Base-by-base conservation (phyloP, 2,888 invertebrate genomes). In the Adelognathus sp. region DNA sequence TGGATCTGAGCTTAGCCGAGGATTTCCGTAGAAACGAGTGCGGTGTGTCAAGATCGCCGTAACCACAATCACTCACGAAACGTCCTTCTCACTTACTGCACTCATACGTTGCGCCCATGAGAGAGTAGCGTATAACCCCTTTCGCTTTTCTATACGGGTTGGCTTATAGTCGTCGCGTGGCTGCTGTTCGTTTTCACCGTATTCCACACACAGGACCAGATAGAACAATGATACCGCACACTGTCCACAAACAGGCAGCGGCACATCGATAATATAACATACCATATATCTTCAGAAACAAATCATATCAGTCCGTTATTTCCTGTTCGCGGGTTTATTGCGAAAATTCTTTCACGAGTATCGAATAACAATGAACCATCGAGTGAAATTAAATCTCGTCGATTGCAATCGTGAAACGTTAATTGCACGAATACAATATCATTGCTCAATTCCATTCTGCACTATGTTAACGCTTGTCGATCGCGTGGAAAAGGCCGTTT, bases 51-150 rank as follows among this genome's bases (percentile, higher is more conserved):
- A 88, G 90, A 90, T 88, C 86, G 85, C 84, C 82, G 88, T 85
- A 88, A 86, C 90, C 90, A 89, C 90, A 91, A 91, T 91, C 91
- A 91, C 87, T 91, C 91, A 91, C 81, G 87, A 86, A 66, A 84
- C 88, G 90, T 91, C 91, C 86, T 89, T 89, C 87, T 87, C 89
- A 87, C 85, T 91, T 90, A 91, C 87, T 82, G 84, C 87, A 77
- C 87, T 91, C 90, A 90, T 91, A 91, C 88, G 88, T 91, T 87
- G 69, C 63, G 73, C 29, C 87, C 86, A 87, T 88, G 87, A 87
- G 83, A 82, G 69, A 73, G 67, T 31, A 44, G 75, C 54, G n/a
- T n/a, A 61, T 79, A 82, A 85, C 83, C 86, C 90, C 84, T 87
- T 89, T 89, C 85, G 84, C 88, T 86, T 82, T 83, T 79, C 77